Conservation (phyloP, 2,888 invertebrate genomes). For the Cyclophora albipunctata region DNA sequence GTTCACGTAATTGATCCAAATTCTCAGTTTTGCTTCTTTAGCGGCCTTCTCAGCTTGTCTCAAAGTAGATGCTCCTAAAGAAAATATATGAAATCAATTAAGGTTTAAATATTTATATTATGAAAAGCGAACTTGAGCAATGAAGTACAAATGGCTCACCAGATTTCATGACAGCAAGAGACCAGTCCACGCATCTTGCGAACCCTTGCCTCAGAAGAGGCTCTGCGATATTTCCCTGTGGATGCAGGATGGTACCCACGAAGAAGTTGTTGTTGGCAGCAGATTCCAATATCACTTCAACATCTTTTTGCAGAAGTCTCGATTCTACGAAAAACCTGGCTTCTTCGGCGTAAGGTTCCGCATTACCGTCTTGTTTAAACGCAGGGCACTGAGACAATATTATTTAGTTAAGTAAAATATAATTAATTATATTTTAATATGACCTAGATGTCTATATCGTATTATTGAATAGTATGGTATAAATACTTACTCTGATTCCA, state of each 20-base stretch:
- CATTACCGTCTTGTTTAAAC: constrained; percentile 83
- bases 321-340: constrained; percentile 96
- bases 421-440: not conserved
- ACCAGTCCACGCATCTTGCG: constrained; percentile 84
- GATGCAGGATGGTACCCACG: constrained; percentile 94
- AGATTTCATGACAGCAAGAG: constrained; percentile 63
- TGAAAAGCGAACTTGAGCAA: not conserved
- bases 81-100: not conserved
- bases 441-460: not conserved
- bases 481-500: constrained; percentile 84
- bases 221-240: constrained; percentile 95
- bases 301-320: constrained; percentile 91
- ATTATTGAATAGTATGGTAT: not conserved
- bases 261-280: constrained; percentile 94
- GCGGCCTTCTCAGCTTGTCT: constrained; percentile 90
- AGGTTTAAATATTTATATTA: not conserved
- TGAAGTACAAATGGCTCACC: constrained; percentile 29
- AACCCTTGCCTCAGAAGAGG: constrained; percentile 91
- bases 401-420: too few relatives aligned
- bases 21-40: constrained; percentile 87
- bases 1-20: constrained; percentile 95
- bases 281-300: constrained; percentile 92
- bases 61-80: constrained; percentile 82
- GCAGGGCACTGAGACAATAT: constrained; percentile 78
- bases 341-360: constrained; percentile 87